Conservation (phyloP, 1,140 invertebrate species). For the Nasonia vitripennis region DNA sequence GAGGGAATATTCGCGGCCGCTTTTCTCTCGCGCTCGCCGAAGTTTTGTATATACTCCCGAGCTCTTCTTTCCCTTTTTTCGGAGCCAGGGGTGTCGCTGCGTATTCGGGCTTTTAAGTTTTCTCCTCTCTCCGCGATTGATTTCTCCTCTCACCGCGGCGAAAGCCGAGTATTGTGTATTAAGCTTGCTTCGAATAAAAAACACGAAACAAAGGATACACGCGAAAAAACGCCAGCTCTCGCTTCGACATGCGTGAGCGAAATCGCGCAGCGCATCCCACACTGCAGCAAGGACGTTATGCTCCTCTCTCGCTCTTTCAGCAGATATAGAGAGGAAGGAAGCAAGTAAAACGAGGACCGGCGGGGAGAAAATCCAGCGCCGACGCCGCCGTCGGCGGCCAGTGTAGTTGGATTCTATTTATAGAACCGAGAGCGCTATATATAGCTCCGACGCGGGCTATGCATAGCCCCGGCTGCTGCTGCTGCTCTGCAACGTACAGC, state of each 20-base stretch:
- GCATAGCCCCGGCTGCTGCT: constrained; percentile 65
- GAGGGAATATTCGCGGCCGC: background rate
- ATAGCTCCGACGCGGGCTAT: constrained; percentile 69
- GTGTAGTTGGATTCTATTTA: constrained; percentile 69
- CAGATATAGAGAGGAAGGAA: background rate
- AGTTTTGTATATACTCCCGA: background rate
- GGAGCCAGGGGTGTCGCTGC: background rate
- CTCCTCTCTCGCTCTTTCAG: background rate
- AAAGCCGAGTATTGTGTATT: too few relatives aligned
- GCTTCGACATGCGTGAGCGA: too few relatives aligned
- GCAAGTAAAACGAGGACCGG: background rate
- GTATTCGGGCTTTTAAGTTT: background rate
- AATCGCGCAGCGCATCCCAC: background rate
- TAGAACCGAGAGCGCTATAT: constrained; percentile 70
- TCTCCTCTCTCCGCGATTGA: too few relatives aligned
- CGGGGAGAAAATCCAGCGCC: constrained; percentile 18
- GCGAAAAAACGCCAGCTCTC: too few relatives aligned
- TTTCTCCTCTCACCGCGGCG: too few relatives aligned
- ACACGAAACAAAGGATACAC: too few relatives aligned
- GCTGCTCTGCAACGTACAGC: constrained; percentile 29
- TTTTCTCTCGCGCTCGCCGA: background rate
- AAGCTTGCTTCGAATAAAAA: too few relatives aligned
- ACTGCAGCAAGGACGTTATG: background rate
- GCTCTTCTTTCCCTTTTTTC: background rate
- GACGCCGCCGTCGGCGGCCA: background rate